Base-by-base conservation (phyloP, 2,888 invertebrate species). In the Cryptocephalus moraei region DNA sequence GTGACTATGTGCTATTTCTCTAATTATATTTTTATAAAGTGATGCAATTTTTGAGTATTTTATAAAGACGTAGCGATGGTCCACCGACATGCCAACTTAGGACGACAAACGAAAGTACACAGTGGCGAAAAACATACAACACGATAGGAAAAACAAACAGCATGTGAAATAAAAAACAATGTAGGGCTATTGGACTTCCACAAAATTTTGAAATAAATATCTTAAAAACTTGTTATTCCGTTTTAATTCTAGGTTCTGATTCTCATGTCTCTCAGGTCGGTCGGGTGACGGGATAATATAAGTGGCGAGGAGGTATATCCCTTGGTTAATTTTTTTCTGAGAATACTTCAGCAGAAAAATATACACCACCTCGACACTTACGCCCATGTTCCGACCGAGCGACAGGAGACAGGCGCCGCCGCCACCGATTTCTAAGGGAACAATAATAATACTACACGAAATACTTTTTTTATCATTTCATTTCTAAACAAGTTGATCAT, bases 161-260 rank as follows among this genome's bases (percentile, higher is more conserved):
- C 65, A 68, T 66, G 64, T 64, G 62, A 65, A 62, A 64, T 41
- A 46, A 65, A n/a, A 62, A 65, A 62, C 65, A 66, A 66, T 67
- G 70, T 70, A 70, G 70, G 70, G 70, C 71, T 70, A 70, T 67
- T 70, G 71, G 70, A 70, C 70, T 71, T 71, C 71, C 70, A 71
- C 68, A 66, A 67, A 68, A 68, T 71, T 71, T 70, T 68, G 66
- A 69, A 68, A 71, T 71, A 71, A 71, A 71, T 67, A 69, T 67
- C 65, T 67, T 67, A 64, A 67, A 68, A 69, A 59, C 52, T 55
- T 13, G 9, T 34, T 11, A 14, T 36, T 36, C 12, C 3, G 12
- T 11, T 36, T 36, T 36, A 36, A 4, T 36, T 6, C 6, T n/a
- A 36, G 4, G 6, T 6, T 12, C 4, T 6, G n/a, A 11, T 6